Percentiles rank a stretch among this genome's conserved stretches.
phyloP scores from a whole-genome alignment of 2,888 invertebrate genomes.

The Heteromurus nitidus region DNA sequence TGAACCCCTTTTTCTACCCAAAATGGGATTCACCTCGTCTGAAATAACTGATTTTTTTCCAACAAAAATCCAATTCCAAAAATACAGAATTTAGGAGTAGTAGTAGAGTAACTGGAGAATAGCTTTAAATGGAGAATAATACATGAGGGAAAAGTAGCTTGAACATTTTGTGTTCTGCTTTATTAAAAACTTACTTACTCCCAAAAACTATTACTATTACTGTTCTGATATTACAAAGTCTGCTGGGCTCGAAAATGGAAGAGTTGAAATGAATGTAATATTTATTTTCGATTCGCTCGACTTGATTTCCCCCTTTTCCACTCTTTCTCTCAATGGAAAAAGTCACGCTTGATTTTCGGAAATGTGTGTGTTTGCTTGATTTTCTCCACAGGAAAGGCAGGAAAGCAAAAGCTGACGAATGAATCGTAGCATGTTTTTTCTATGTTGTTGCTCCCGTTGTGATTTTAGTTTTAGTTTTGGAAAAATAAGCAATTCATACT shows the following conservation, averaged over 20 bases:
- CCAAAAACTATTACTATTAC: too few relatives aligned
- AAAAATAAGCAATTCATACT: constrained; percentile 16
- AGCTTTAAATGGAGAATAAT: constrained; percentile 12
- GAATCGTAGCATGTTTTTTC: not conserved
- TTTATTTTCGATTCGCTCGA: constrained; percentile 62
- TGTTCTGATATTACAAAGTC: too few relatives aligned
- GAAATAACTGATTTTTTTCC: constrained; percentile 16
- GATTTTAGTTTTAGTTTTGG: constrained; percentile 5
- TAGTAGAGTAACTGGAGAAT: not conserved
- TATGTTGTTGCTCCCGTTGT: not conserved
- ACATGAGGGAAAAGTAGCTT: not conserved
- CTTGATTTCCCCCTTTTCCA: constrained; percentile 47
- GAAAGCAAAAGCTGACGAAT: not conserved
- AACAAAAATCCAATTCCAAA: constrained; percentile 34
- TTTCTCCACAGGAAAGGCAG: not conserved
- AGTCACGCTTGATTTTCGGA: constrained; percentile 49
- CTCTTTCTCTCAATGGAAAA: constrained; percentile 25
- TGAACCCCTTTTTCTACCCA: constrained; percentile 28
- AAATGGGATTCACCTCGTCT: not conserved
- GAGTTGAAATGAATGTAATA: constrained; percentile 42
- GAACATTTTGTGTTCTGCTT: constrained; percentile 2
- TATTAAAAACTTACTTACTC: constrained; percentile 17
- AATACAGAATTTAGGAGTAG: constrained; percentile 22
- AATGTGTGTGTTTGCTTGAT: constrained; percentile 1
- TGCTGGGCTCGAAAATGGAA: constrained; percentile 16